phyloP scores from a whole-genome alignment of 2,797 vertebrate species.

The Pseudochirops corinnae region DNA sequence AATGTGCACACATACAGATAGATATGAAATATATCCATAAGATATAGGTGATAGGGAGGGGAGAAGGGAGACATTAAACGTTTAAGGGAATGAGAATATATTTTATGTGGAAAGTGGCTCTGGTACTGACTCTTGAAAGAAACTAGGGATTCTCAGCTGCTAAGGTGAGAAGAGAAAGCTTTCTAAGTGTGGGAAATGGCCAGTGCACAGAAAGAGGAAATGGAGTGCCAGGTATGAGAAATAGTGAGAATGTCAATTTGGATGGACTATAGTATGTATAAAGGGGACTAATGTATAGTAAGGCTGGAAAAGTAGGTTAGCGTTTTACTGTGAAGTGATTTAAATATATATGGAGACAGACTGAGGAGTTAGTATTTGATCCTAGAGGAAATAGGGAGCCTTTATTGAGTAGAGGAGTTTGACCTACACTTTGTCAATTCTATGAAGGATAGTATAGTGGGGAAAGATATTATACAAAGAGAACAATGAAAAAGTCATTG shows the following conservation, averaged over 20 bases:
- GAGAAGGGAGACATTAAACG: not conserved
- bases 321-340: not conserved
- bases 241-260: no score
- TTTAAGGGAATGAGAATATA: not conserved
- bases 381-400: not conserved
- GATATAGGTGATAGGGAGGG: not conserved
- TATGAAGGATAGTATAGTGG: not conserved
- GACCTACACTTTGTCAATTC: not conserved
- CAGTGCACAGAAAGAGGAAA: no score
- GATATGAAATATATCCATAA: not conserved
- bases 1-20: not conserved
- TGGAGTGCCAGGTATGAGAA: no score
- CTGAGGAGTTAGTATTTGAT: not conserved
- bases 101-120: not conserved
- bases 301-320: not conserved
- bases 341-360: not conserved
- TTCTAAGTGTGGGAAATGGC: no score
- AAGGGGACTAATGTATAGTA: not conserved
- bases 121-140: not conserved
- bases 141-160: no score
- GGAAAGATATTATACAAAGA: no score
- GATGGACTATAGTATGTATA: not conserved
- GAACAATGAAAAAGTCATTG: no score
- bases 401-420: not conserved
- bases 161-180: no score